Percentiles rank a stretch among this genome's conserved stretches.
phyloP scores from a whole-genome alignment of 1,140 invertebrate genomes.

The Camponotus floridanus region DNA sequence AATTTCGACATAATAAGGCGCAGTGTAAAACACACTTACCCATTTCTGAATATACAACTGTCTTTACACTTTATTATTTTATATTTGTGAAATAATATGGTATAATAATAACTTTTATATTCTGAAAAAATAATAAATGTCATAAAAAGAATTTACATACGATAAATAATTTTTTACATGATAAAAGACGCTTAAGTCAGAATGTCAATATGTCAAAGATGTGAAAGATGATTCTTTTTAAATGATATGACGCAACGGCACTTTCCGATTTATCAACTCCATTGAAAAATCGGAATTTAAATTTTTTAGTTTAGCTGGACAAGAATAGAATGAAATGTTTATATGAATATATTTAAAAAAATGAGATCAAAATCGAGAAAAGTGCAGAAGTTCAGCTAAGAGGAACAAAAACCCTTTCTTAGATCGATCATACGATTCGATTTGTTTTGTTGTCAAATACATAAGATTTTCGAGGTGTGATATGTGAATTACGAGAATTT shows the following conservation, averaged over 20 bases:
- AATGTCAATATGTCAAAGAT: background rate
- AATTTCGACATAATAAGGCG: background rate
- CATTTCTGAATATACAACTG: slow-evolving; percentile 20
- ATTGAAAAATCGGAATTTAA: background rate
- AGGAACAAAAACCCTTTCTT: too few species aligned
- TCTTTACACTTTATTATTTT: background rate
- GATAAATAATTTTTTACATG: background rate
- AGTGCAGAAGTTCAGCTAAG: too few species aligned
- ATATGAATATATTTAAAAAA: too few species aligned
- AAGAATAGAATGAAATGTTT: too few species aligned
- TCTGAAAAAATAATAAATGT: background rate
- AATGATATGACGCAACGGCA: background rate
- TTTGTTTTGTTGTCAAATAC: background rate
- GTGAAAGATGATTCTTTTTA: background rate
- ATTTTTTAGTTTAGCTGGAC: too few species aligned
- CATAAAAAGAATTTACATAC: background rate
- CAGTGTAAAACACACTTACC: slow-evolving; percentile 19
- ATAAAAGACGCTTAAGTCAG: background rate
- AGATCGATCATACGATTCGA: background rate
- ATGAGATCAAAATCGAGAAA: too few species aligned
- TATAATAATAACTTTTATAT: background rate
- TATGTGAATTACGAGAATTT: background rate
- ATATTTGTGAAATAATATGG: background rate
- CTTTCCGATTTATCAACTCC: background rate
- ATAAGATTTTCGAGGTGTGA: background rate